Conservation (phyloP, 2,797 vertebrate species). For the Eidolon dupreanum region DNA sequence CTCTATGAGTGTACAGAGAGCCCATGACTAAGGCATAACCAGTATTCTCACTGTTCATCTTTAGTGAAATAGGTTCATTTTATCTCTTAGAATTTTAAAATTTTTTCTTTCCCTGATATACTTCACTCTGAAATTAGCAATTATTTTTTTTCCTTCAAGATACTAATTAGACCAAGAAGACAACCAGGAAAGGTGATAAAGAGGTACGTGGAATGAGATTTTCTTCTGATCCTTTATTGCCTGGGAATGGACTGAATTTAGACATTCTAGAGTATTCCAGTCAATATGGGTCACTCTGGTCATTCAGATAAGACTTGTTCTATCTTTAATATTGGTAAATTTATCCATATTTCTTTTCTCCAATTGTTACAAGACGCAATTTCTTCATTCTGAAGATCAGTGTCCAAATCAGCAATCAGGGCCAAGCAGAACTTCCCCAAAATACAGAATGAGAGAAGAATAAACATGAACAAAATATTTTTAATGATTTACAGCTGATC, state of each 20-base stretch:
- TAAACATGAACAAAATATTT: not conserved
- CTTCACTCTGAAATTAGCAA: constrained; percentile 34
- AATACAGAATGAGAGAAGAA: not conserved
- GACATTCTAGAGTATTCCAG: not conserved
- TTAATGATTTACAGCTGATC: not conserved
- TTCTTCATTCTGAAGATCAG: not conserved
- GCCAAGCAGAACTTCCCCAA: not conserved
- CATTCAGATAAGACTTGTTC: not conserved
- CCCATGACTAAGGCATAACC: not conserved
- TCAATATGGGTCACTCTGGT: not conserved
- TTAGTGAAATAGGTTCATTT: constrained; percentile 48
- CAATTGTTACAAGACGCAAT: not conserved
- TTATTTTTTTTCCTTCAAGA: constrained; percentile 14
- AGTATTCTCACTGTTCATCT: not conserved
- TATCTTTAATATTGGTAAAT: not conserved
- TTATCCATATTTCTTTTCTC: not conserved
- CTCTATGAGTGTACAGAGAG: not conserved
- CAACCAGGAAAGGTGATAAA: not conserved
- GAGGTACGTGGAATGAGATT: not conserved
- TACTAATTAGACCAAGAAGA: not conserved
- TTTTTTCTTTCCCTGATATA: constrained; percentile 7
- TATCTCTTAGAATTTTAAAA: not conserved
- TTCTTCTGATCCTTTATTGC: not conserved
- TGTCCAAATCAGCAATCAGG: not conserved
- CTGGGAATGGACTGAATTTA: not conserved